A percentile compares a stretch with the other conserved stretches of the same genome.
Conservation (phyloP, 2,113 vertebrate species). For the Heterotis niloticus region DNA sequence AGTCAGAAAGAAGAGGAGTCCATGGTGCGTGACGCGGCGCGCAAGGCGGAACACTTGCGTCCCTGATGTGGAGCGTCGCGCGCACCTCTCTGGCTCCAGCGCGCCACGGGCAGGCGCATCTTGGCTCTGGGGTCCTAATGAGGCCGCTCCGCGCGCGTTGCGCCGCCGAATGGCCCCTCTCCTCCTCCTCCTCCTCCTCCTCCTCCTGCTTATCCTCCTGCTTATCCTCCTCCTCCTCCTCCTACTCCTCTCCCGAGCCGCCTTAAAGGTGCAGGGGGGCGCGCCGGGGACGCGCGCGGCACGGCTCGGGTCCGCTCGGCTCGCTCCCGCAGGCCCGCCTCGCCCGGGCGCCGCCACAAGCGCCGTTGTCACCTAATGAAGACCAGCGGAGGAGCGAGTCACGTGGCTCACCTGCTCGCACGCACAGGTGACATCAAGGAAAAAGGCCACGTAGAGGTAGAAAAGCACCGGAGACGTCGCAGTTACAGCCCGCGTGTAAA, state of each 20-base stretch:
- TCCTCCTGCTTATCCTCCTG: too few relatives aligned
- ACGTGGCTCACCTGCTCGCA: background rate
- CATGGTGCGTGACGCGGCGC: slow-evolving; percentile 49
- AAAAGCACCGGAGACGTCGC: too few relatives aligned
- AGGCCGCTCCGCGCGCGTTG: slow-evolving; percentile 63
- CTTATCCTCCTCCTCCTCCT: slow-evolving; percentile 31
- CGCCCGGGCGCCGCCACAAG: background rate
- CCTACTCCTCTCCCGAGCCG: slow-evolving; percentile 62
- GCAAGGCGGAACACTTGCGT: slow-evolving; percentile 63
- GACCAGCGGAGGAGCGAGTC: slow-evolving; percentile 1
- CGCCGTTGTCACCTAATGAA: background rate
- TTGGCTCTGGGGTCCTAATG: slow-evolving; percentile 70
- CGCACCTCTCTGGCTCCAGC: slow-evolving; percentile 78
- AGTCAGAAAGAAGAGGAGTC: slow-evolving; percentile 35
- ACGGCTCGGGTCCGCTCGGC: slow-evolving; percentile 12
- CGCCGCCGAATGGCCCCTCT: slow-evolving; percentile 61
- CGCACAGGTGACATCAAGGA: too few relatives aligned
- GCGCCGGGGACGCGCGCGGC: background rate
- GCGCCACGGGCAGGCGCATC: slow-evolving; percentile 83
- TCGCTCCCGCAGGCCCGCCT: slow-evolving; percentile 4
- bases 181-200: slow-evolving; percentile 52
- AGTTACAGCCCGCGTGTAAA: too few relatives aligned
- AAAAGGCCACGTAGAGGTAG: too few relatives aligned
- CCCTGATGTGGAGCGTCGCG: slow-evolving; percentile 71
- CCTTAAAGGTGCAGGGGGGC: slow-evolving; percentile 65